These are phyloP conservation scores for Ptilonorhynchus violaceus DNA, from an alignment of 2,113 vertebrate genomes.

Conservation along the genomic window DNA sequence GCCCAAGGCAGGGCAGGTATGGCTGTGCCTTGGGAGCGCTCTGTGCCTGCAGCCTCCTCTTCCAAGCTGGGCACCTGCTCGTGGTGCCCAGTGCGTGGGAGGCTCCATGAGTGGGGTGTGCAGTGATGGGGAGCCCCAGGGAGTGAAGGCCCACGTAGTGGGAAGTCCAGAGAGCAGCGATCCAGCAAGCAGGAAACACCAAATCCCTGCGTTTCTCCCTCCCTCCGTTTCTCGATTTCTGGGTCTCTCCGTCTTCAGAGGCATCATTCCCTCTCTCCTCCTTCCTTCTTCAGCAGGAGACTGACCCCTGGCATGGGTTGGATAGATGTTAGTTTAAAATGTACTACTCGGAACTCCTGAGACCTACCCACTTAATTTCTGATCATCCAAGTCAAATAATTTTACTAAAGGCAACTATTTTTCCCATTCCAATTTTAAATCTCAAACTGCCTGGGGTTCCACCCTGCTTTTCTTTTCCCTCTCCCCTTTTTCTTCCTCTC, in stretches of 20 bases:
- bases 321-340: background rate
- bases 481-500: too few species aligned
- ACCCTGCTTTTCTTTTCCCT: too few species aligned
- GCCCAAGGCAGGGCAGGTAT: background rate
- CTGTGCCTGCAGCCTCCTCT: background rate
- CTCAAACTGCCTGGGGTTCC: background rate
- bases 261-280: background rate
- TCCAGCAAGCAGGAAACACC: fast-evolving
- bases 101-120: background rate
- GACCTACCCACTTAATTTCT: background rate
- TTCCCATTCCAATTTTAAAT: background rate
- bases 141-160: background rate
- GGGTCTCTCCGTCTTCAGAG: background rate
- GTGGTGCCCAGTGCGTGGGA: background rate
- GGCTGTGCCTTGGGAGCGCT: background rate
- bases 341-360: background rate
- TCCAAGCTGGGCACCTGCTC: background rate
- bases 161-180: fast-evolving
- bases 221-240: background rate
- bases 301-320: background rate
- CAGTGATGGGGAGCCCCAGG: background rate
- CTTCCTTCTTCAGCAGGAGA: background rate
- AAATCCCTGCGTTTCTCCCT: background rate
- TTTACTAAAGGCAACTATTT: background rate
- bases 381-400: background rate